Conservation (phyloP, 2,113 vertebrate genomes). For the Dipodomys stephensi region DNA sequence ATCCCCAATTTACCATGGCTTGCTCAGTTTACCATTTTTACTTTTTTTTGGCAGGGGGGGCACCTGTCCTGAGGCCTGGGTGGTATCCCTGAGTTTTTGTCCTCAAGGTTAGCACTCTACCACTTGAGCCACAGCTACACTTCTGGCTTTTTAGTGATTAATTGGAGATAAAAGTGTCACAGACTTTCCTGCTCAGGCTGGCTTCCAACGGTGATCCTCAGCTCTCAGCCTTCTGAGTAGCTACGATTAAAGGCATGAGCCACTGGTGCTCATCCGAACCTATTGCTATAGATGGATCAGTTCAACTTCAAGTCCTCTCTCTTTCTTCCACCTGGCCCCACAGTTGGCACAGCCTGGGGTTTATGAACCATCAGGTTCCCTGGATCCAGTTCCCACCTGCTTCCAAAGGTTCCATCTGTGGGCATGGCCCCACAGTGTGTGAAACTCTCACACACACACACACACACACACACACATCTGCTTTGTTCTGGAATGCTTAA, state of each 20-base stretch:
- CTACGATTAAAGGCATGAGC: too few relatives aligned
- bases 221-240: not conserved
- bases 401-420: not conserved
- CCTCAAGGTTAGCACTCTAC: too few relatives aligned
- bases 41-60: not conserved
- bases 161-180: too few relatives aligned
- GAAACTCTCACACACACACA: not conserved
- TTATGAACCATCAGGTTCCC: not conserved
- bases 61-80: too few relatives aligned
- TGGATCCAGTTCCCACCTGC: not conserved
- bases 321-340: not conserved
- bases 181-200: too few relatives aligned
- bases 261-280: not conserved
- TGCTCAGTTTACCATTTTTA: not conserved
- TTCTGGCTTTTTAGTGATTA: too few relatives aligned
- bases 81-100: too few relatives aligned
- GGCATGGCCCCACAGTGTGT: not conserved
- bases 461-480: not conserved
- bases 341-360: not conserved
- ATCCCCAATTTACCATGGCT: not conserved
- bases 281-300: not conserved
- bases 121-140: too few relatives aligned
- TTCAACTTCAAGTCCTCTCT: not conserved
- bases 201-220: not conserved
- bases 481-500: not conserved